Base-by-base conservation (phyloP, 2,797 vertebrate genomes). In the Neosilurus mollespiculum region DNA sequence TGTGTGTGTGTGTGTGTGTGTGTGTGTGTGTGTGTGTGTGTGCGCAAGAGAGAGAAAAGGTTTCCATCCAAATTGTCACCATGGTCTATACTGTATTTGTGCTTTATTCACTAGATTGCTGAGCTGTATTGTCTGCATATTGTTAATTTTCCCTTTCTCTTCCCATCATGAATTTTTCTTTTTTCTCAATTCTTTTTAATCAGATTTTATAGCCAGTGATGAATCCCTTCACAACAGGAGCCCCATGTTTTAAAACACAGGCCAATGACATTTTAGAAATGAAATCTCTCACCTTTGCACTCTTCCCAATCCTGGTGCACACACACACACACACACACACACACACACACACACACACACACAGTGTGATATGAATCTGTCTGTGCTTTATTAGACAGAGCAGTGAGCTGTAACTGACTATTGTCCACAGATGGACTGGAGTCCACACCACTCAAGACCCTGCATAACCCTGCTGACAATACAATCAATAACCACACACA, bases 371-470 rank as follows among this genome's bases (percentile, higher is more conserved):
- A 95, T 95, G 93, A 94, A 94, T 95, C 94, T 94, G 92, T 92
- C 92, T 93, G 92, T 91, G 93, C 93, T 94, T 95, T 95, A 95
- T 95, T 94, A 95, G 94, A 92, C 87, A 87, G 91, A 89, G 93
- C 94, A 93, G 91, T 93, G 94, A 95, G 93, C 92, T 94, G 94
- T 94, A 93, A 95, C 94, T 94, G 94, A 94, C 92, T 94, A 94
- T 93, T 95, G 94, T 95, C 93, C 93, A 94, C 93, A 94, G 94
- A 95, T 95, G 94, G 93, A 95, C 94, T 92, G 92, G 91, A 92
- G 90, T 92, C 92, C 92, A 85, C 37, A 90, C 92, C 91, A 90
- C 92, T 88, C 90, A 79, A 89, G 92, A 89, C 92, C 91, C 93
- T 88, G 92, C 91, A 92, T 92, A 93, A 91, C 92, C 93, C 89